A percentile compares a stretch with the other conserved stretches of the same genome.
phyloP scores from a whole-genome alignment of 2,113 vertebrate genomes.

The Megatriorchis doriae region DNA sequence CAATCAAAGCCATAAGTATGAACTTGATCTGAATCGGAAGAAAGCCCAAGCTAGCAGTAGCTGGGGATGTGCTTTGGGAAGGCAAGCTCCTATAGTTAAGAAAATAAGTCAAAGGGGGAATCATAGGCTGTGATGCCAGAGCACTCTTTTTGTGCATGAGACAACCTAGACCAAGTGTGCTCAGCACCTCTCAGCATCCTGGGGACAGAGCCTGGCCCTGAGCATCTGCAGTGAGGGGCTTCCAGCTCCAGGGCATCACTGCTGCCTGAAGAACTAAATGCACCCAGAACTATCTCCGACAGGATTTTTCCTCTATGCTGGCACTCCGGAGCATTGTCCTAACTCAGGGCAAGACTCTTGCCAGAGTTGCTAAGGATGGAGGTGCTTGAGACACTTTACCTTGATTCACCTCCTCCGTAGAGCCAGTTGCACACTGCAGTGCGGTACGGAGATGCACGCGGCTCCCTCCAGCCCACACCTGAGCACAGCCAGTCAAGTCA shows the following conservation, averaged over 20 bases:
- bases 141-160: accelerated
- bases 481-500: constrained; percentile 36
- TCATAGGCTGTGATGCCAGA: neutral
- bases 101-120: neutral
- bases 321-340: neutral
- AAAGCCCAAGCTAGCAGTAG: neutral
- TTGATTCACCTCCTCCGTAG: neutral
- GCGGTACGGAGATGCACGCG: neutral
- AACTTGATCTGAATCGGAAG: constrained; percentile 45
- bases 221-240: neutral
- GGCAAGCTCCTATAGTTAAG: neutral
- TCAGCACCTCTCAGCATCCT: neutral
- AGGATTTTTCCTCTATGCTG: neutral
- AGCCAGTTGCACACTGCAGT: neutral
- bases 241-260: neutral
- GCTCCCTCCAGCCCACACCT: constrained; percentile 49
- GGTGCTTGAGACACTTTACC: neutral
- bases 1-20: constrained; percentile 52
- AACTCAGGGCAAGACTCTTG: neutral
- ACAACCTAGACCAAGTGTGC: neutral
- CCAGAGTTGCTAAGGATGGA: neutral
- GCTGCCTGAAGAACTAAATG: neutral
- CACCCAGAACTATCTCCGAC: neutral
- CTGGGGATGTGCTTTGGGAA: neutral
- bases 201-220: neutral